phyloP scores from a whole-genome alignment of 2,797 vertebrate species.

The Diplodus puntazzo region DNA sequence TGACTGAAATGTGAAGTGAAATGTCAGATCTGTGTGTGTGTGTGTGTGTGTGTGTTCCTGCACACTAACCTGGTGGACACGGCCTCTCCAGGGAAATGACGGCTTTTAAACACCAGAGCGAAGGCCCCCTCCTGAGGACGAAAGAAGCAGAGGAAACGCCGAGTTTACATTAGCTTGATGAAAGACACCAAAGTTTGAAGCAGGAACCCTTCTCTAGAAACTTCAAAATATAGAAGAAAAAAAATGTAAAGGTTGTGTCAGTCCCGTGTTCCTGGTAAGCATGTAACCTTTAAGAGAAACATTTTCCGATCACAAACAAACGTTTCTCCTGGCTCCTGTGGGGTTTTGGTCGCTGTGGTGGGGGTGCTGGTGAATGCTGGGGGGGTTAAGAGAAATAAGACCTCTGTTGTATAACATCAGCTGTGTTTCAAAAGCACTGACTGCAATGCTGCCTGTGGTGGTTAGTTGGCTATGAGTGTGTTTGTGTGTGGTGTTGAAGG shows the following conservation, averaged over 20 bases:
- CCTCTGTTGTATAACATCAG: slow-evolving; percentile 75
- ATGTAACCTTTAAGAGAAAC: slow-evolving; percentile 22
- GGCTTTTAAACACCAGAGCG: slow-evolving; percentile 96
- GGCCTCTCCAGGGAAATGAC: slow-evolving; percentile 93
- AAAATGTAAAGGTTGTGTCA: neutral
- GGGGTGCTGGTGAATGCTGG: slow-evolving; percentile 27
- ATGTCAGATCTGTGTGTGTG: slow-evolving; percentile 3
- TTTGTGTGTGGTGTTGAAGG: slow-evolving; percentile 36
- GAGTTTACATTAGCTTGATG: slow-evolving; percentile 29
- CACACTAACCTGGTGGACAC: slow-evolving; percentile 92
- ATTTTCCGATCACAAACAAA: slow-evolving; percentile 45
- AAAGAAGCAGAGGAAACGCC: slow-evolving; percentile 42
- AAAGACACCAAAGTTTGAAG: neutral
- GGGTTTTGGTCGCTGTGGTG: slow-evolving; percentile 41
- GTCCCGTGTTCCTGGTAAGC: slow-evolving; percentile 13
- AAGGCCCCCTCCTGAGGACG: slow-evolving; percentile 93
- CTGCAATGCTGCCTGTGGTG: slow-evolving; percentile 55
- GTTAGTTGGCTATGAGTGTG: slow-evolving; percentile 40
- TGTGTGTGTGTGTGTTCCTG: slow-evolving; percentile 18
- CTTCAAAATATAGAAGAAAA: neutral
- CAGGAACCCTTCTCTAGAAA: slow-evolving; percentile 3
- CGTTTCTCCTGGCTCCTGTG: slow-evolving; percentile 43
- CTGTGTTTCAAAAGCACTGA: slow-evolving; percentile 73
- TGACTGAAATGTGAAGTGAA: slow-evolving; percentile 23
- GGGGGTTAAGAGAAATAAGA: slow-evolving; percentile 63